These are phyloP conservation scores for Boloria euphrosyne DNA, from an alignment of 2,888 invertebrate genomes.

Conservation along the genomic window DNA sequence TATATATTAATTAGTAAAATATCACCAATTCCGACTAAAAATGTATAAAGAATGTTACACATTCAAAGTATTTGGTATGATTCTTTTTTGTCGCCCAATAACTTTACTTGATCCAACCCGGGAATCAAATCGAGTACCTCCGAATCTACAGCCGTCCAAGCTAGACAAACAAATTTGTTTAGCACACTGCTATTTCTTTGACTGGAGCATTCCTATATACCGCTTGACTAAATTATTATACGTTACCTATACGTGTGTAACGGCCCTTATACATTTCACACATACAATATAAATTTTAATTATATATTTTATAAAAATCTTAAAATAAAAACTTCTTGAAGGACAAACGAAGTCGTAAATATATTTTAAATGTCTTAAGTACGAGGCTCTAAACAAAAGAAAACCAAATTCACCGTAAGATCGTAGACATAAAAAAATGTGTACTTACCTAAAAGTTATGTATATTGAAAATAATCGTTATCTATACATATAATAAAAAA, in stretches of 20 bases:
- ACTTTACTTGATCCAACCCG: not conserved
- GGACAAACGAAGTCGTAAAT: not conserved
- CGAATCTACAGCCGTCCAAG: too few species aligned
- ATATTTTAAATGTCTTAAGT: slow-evolving; percentile 9
- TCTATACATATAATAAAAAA: too few species aligned
- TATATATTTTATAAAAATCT: too few species aligned
- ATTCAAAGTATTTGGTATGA: not conserved
- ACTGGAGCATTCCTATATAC: too few species aligned
- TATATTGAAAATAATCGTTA: too few species aligned
- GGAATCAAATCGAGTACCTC: too few species aligned
- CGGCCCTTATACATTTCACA: not conserved
- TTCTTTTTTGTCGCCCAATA: not conserved
- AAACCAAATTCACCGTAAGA: not conserved
- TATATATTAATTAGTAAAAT: slow-evolving; percentile 5
- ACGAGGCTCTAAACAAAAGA: slow-evolving; percentile 1
- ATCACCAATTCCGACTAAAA: slow-evolving; percentile 19
- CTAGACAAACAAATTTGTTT: too few species aligned
- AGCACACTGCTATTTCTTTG: too few species aligned
- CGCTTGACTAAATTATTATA: not conserved
- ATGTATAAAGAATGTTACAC: slow-evolving; percentile 8
- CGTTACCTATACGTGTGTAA: not conserved
- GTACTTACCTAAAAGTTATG: too few species aligned
- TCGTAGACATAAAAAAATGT: too few species aligned
- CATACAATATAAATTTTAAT: too few species aligned
- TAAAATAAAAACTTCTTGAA: not conserved